phyloP scores from a whole-genome alignment of 2,888 invertebrate genomes.

The Heliconius sara region DNA sequence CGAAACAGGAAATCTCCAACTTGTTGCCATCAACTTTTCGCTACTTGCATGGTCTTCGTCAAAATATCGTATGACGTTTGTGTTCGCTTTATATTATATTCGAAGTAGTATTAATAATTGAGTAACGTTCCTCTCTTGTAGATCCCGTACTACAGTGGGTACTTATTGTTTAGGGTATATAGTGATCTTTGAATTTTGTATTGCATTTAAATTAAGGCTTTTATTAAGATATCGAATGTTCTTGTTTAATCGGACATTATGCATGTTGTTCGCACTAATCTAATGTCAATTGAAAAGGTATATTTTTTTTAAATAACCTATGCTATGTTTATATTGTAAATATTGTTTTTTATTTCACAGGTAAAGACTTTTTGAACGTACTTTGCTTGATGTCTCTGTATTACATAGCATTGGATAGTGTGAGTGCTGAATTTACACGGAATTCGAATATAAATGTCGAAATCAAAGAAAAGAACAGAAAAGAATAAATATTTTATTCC shows the following conservation, averaged over 20 bases:
- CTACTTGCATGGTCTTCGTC: slow-evolving; percentile 59
- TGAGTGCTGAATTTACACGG: too few relatives aligned
- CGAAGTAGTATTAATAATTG: slow-evolving; percentile 27
- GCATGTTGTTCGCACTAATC: background rate
- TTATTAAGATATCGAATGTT: background rate
- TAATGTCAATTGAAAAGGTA: background rate
- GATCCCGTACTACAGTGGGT: background rate
- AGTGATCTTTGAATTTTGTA: background rate
- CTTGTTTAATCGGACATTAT: background rate
- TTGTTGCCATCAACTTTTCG: slow-evolving; percentile 72
- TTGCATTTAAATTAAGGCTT: background rate
- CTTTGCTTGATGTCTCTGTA: too few relatives aligned
- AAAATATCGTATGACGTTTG: slow-evolving; percentile 55
- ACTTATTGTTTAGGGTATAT: background rate
- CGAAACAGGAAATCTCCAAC: slow-evolving; percentile 76
- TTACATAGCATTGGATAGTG: too few relatives aligned
- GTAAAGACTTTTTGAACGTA: too few relatives aligned
- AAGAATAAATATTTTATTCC: too few relatives aligned
- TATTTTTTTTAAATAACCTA: too few relatives aligned
- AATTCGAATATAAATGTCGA: too few relatives aligned
- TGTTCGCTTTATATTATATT: slow-evolving; percentile 21
- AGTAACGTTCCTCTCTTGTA: background rate
- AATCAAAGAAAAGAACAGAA: too few relatives aligned
- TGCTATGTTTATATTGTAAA: too few relatives aligned
- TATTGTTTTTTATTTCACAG: too few relatives aligned